These are phyloP conservation scores for silkworm (Bombyx mori) DNA, from an alignment of 1,140 invertebrate species.

Conservation along the genomic window DNA sequence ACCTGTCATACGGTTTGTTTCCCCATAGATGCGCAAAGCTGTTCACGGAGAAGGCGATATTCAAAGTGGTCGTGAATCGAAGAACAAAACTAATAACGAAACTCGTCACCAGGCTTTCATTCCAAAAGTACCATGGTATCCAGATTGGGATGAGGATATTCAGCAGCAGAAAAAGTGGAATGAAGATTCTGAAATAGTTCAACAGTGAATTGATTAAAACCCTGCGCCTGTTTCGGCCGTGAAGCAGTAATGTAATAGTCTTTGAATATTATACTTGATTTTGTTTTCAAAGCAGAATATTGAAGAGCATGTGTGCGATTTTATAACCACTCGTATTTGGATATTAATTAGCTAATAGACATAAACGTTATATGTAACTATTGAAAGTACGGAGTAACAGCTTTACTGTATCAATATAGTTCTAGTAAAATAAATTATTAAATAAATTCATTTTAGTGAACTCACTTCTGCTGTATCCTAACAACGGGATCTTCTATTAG, in stretches of 20 bases:
- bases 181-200: slow-evolving; percentile 75
- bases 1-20: slow-evolving; percentile 91
- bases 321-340: too few relatives aligned
- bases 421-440: slow-evolving; percentile 5
- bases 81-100: slow-evolving; percentile 89
- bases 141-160: slow-evolving; percentile 85
- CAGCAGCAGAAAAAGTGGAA: slow-evolving; percentile 82
- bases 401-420: too few relatives aligned
- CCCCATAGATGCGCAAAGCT: slow-evolving; percentile 94
- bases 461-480: slow-evolving; percentile 85
- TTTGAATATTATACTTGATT: too few relatives aligned
- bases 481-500: slow-evolving; percentile 87
- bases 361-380: too few relatives aligned
- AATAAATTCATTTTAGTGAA: slow-evolving; percentile 7
- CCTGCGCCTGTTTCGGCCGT: too few relatives aligned
- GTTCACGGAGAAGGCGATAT: slow-evolving; percentile 95
- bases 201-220: too few relatives aligned
- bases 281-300: too few relatives aligned
- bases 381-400: too few relatives aligned
- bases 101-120: slow-evolving; percentile 82
- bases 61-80: slow-evolving; percentile 86
- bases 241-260: too few relatives aligned
- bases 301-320: too few relatives aligned
- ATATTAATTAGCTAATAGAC: too few relatives aligned
- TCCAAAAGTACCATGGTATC: slow-evolving; percentile 88